Evolutionary conservation across 2,888 invertebrate genomes (phyloP).

Genomic region (Drosophila melanosoma): DNA sequence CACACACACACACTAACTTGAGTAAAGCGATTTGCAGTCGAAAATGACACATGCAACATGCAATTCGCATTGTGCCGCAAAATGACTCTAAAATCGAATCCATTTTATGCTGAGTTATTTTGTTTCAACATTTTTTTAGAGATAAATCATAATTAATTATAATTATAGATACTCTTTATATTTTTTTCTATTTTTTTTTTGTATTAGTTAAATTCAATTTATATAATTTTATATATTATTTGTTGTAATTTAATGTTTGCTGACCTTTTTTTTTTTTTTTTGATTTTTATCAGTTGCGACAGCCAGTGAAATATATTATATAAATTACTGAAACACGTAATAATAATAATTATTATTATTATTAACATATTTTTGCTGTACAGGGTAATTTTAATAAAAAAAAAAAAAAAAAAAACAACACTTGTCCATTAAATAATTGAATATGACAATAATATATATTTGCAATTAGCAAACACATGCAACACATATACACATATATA

Average conservation of each 20-base stretch:
- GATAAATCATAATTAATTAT: neutral
- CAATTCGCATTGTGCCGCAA: conserved; percentile 31
- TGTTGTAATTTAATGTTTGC: neutral
- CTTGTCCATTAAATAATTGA: neutral
- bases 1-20: neutral
- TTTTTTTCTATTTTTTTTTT: no score
- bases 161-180: no score
- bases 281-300: neutral
- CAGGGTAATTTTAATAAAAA: neutral
- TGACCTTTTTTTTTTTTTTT: neutral
- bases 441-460: neutral
- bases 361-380: neutral
- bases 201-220: neutral
- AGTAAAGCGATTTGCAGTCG: conserved; percentile 43
- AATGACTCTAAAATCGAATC: neutral
- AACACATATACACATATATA: neutral
- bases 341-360: neutral
- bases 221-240: neutral
- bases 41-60: conserved; percentile 51
- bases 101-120: neutral
- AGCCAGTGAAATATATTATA: neutral
- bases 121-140: neutral
- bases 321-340: neutral
- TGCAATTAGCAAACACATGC: neutral
- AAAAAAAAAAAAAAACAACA: neutral